Evolutionary conservation across 2,113 vertebrate genomes (phyloP).

Genomic region (Ptyas mucosa): DNA sequence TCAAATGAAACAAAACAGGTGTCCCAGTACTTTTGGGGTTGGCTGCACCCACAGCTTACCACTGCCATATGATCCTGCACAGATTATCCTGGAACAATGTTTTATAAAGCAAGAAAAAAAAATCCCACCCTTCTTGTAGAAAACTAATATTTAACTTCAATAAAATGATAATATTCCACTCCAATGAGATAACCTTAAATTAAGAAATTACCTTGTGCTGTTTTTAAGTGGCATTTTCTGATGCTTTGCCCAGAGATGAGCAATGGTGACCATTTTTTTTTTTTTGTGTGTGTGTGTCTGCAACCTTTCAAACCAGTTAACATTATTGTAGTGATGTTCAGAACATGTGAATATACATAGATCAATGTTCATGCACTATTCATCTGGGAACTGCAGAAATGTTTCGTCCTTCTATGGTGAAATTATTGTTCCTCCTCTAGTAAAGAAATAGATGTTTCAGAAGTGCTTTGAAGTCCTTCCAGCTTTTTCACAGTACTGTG

Average conservation of each 20-base stretch:
- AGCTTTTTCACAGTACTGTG: constrained; percentile 65
- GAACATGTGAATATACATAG: neutral
- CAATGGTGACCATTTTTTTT: neutral
- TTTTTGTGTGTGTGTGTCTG: too few relatives aligned
- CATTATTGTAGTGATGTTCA: constrained; percentile 1
- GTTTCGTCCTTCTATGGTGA: constrained; percentile 4
- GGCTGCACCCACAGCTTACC: neutral
- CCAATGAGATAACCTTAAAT: neutral
- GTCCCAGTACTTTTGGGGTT: neutral
- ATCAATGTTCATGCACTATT: neutral
- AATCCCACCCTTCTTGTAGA: neutral
- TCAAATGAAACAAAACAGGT: neutral
- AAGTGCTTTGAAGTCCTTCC: constrained; percentile 73
- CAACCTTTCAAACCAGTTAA: neutral
- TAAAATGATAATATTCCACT: neutral
- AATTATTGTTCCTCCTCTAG: constrained; percentile 66
- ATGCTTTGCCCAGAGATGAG: neutral
- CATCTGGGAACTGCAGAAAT: constrained; percentile 3
- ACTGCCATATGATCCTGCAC: neutral
- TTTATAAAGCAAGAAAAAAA: neutral
- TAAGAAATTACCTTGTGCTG: neutral
- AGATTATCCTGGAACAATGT: neutral
- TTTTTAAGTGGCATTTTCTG: constrained; percentile 15
- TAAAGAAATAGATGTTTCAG: constrained; percentile 70
- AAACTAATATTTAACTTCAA: neutral